Evolutionary conservation across 1,140 invertebrate genomes (phyloP), one percentile per base, ranked within the genome.

Genomic region (Leptonema lineaticorne): DNA sequence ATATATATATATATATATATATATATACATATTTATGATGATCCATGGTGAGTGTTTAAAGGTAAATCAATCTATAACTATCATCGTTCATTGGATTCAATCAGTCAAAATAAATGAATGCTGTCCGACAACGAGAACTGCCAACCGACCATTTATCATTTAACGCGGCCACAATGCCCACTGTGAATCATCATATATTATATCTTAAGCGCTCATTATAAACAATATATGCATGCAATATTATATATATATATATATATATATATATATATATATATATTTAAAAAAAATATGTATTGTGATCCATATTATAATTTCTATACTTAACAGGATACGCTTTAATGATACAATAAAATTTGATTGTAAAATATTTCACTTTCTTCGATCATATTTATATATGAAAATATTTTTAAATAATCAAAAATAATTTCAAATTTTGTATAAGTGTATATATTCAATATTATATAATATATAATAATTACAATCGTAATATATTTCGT

Each of bases 21-120:
- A n/a, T n/a, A n/a, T n/a, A n/a, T n/a, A n/a, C n/a, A n/a, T 50
- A 50, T 50, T 50, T 50, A 53, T 24, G 27, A 45, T 45, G 37
- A 33, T 48, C 8, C 16, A 28, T 16, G 14, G 57, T n/a, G 30
- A 28, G 4, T 37, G 59, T 64, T 64, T 64, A 50, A n/a, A 26
- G 62, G 45, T 26, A 26, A 64, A 64, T 64, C 62, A 26, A 64
- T 64, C 62, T 45, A 64, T 64, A 64, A 64, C 62, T 50, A 64
- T 64, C 62, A 64, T 64, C 62, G 62, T 64, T 64, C 62, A 64
- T 64, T 64, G 62, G 45, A 53, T 64, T 64, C 62, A 64, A 64
- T 64, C 62, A 64, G 62, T 64, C 62, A 64, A 64, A 64, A 64
- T 64, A 64, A 64, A 64, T 64, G 62, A 50, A 64, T 3, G 22